Evolutionary conservation across 2,113 vertebrate species (phyloP).

Genomic region (Embiotoca jacksoni): DNA sequence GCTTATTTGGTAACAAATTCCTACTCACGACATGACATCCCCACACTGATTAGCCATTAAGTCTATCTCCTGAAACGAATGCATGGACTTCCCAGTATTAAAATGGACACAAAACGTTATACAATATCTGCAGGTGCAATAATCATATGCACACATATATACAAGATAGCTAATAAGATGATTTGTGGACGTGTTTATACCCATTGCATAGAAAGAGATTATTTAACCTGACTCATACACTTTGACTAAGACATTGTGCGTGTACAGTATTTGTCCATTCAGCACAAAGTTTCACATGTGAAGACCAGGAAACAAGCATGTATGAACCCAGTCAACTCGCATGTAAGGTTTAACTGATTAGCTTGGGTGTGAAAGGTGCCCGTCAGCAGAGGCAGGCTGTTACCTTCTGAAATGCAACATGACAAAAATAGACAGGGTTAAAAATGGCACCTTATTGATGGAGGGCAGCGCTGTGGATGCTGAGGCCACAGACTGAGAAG

Average conservation of each 20-base stretch:
- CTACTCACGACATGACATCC: too few species aligned
- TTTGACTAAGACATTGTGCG: neutral
- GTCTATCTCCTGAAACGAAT: too few species aligned
- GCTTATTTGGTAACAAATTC: too few species aligned
- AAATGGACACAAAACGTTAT: too few species aligned
- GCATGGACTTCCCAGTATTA: too few species aligned
- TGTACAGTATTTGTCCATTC: too few species aligned
- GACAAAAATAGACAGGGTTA: slow-evolving; percentile 70
- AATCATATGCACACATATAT: too few species aligned
- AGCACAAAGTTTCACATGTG: too few species aligned
- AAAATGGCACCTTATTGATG: slow-evolving; percentile 55
- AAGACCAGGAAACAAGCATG: neutral
- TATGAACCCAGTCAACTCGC: neutral
- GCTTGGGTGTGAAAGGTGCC: slow-evolving; percentile 42
- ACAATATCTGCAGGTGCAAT: too few species aligned
- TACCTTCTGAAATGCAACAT: slow-evolving; percentile 68
- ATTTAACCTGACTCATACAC: neutral
- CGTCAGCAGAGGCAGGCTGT: slow-evolving; percentile 35
- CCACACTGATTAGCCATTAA: too few species aligned
- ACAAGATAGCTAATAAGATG: too few species aligned
- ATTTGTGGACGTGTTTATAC: neutral
- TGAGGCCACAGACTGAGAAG: neutral
- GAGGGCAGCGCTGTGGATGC: slow-evolving; percentile 7
- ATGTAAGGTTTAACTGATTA: slow-evolving; percentile 25
- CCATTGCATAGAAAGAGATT: neutral